Evolutionary conservation across 2,113 vertebrate genomes (phyloP).

Genomic region (Tychaedon coryphoeus): DNA sequence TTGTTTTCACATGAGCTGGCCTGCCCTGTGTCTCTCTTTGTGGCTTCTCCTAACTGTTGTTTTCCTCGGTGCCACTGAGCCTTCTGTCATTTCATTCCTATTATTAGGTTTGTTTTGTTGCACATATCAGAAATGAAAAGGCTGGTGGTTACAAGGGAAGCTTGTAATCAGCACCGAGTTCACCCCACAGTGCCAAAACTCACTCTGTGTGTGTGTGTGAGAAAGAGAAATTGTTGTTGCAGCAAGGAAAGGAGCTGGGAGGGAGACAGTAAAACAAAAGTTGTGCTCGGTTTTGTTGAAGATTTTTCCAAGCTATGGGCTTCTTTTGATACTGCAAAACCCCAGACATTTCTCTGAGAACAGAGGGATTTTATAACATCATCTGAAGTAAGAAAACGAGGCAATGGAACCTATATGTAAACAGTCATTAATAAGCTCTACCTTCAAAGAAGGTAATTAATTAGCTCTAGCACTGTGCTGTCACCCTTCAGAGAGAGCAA

Average conservation of each 20-base stretch:
- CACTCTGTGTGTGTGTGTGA: background rate
- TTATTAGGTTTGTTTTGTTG: constrained; percentile 74
- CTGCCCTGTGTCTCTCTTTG: constrained; percentile 58
- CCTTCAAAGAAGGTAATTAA: constrained; percentile 36
- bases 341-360: constrained; percentile 8
- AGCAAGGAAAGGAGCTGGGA: background rate
- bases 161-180: constrained; percentile 71
- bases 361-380: background rate
- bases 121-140: constrained; percentile 75
- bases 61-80: constrained; percentile 58
- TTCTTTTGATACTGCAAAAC: constrained; percentile 6
- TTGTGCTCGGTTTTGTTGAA: background rate
- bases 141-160: constrained; percentile 63
- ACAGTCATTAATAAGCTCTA: constrained; percentile 9
- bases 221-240: constrained; percentile 12
- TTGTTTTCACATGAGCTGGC: constrained; percentile 64
- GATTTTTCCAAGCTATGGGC: constrained; percentile 43
- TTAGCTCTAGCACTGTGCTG: background rate
- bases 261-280: background rate
- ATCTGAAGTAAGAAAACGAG: background rate
- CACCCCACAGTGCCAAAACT: constrained; percentile 60
- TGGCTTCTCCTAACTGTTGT: constrained; percentile 68
- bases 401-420: constrained; percentile 10
- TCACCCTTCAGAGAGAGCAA: background rate
- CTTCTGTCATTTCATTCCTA: constrained; percentile 72